Conservation (phyloP, 1,140 invertebrate species). For the silkworm (Bombyx mori) region ASM3026992v2 NC_085130.1:11347001-11347500, state of each 20-base stretch:
- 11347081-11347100: no score
- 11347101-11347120: no score
- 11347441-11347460: constrained; percentile 70
- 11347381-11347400: constrained; percentile 75
- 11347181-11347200: constrained; percentile 33
- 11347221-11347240: constrained; percentile 62
- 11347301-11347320: constrained; percentile 72
- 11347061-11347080: neutral
- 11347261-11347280: constrained; percentile 63
- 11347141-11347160: no score
- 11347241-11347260: constrained; percentile 56
- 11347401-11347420: constrained; percentile 82
- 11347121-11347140: no score
- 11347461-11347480: constrained; percentile 72
- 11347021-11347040: no score
- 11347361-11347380: constrained; percentile 72
- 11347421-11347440: constrained; percentile 72
- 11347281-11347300: constrained; percentile 69
- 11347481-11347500: constrained; percentile 63
- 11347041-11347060: neutral
- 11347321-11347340: constrained; percentile 79
- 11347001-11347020: no score
- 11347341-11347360: constrained; percentile 78
- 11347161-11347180: constrained; percentile 8
- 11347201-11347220: constrained; percentile 46